Evolutionary conservation across 1,140 invertebrate species (phyloP).

Genomic region (Euura lappo): DNA sequence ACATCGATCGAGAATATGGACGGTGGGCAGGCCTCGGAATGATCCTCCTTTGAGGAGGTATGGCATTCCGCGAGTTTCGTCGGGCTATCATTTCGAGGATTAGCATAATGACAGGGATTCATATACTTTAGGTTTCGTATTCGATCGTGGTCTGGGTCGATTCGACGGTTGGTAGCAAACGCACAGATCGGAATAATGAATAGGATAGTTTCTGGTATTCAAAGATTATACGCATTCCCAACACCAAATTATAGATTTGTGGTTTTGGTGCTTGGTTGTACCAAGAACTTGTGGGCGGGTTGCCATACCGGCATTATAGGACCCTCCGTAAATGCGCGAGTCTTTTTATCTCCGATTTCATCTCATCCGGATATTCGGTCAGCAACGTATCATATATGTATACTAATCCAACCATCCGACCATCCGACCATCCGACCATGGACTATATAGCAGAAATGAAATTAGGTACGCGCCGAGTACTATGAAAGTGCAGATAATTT

Average conservation of each 20-base stretch:
- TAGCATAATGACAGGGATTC: conserved; percentile 61
- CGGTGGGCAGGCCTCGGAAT: background rate
- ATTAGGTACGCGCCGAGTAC: too few species aligned
- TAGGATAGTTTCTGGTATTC: conserved; percentile 61
- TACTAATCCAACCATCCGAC: too few species aligned
- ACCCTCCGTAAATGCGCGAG: background rate
- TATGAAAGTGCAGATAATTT: too few species aligned
- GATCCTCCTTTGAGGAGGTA: background rate
- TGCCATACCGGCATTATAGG: background rate
- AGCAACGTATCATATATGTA: too few species aligned
- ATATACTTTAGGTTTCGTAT: conserved; percentile 34
- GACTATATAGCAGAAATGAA: too few species aligned
- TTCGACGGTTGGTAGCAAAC: conserved; percentile 53
- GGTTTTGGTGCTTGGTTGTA: conserved; percentile 36
- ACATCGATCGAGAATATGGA: background rate
- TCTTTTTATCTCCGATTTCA: background rate
- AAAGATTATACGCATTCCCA: conserved; percentile 58
- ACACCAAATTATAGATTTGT: conserved; percentile 60
- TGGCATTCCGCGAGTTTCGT: conserved; percentile 10
- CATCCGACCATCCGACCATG: too few species aligned
- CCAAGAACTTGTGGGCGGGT: conserved; percentile 6
- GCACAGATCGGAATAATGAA: conserved; percentile 60
- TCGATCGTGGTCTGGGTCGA: conserved; percentile 10
- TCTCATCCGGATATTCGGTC: too few species aligned
- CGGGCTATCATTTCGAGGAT: conserved; percentile 56